A percentile compares a stretch with the other conserved stretches of the same genome.
These are phyloP conservation scores for Drosophila atripex DNA, from an alignment of 2,888 invertebrate genomes.

Conservation along the genomic window DNA sequence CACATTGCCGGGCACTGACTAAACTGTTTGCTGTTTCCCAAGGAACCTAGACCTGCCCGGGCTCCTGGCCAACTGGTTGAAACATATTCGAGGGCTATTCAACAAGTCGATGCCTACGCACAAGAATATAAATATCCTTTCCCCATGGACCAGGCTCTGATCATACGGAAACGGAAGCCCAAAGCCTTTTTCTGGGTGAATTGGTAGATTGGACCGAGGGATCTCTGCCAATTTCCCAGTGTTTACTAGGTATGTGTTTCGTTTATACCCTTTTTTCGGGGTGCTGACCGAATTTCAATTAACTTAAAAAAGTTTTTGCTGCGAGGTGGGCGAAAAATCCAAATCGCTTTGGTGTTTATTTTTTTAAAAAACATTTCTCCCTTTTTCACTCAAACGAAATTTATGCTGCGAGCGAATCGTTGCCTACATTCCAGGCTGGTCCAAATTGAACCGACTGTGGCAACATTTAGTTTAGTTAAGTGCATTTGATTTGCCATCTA, in stretches of 20 bases:
- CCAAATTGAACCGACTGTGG: conserved; percentile 3
- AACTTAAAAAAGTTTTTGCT: conserved; percentile 66
- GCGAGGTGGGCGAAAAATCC: neutral
- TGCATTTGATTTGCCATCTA: conserved; percentile 69
- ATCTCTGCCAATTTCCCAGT: neutral
- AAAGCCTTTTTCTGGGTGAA: conserved; percentile 48
- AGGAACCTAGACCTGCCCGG: neutral
- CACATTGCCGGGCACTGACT: conserved; percentile 54
- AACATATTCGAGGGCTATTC: conserved; percentile 47
- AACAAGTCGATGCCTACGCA: conserved; percentile 71
- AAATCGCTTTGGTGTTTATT: conserved; percentile 18
- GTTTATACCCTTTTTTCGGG: conserved; percentile 11
- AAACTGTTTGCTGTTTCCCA: conserved; percentile 28
- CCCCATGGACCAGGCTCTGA: conserved; percentile 27
- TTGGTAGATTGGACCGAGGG: neutral
- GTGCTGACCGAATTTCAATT: conserved; percentile 62
- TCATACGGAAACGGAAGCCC: conserved; percentile 32
- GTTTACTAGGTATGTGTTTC: neutral
- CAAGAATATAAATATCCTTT: conserved; percentile 63
- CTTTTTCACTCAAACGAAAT: conserved; percentile 45
- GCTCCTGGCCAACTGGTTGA: neutral
- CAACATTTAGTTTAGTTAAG: conserved; percentile 73
- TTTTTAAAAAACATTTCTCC: conserved; percentile 46
- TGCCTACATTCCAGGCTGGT: conserved; percentile 51
- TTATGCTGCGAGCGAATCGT: conserved; percentile 45